Base-by-base conservation (phyloP, 53 echinoderm and acorn worm species). In the Echinarachnius parma region DNA sequence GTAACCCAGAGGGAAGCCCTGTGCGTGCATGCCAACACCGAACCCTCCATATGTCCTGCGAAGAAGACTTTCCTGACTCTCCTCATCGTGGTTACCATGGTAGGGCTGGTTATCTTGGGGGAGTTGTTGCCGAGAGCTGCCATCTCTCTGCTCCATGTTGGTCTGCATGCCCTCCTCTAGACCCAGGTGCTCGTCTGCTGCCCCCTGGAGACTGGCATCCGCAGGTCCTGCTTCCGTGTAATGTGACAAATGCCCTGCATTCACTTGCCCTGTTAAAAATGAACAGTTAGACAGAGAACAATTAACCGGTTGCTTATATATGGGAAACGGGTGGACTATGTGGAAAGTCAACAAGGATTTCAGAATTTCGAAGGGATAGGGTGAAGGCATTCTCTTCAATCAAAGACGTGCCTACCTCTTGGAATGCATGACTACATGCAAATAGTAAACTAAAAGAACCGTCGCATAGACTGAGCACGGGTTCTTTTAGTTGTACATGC, bases 11-110 rank as follows among this genome's bases (percentile, higher is more conserved):
- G 74, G 74, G 26, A 56, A 55, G 27, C 74, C 45, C 45, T 72
- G 74, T 0, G 55, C 28, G 28, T 55, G 74, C 56, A 72, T 57
- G 4, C 52, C 52, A 18, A 50, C 52, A 3, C 74, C 74, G 30
- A 72, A 55, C 29, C 74, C 74, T 2, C 74, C 74, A 16, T 72
- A 72, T 37, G 56, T 72, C 18, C 74, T 36, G n/a, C 74, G 74
- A 4, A 72, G 57, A n/a, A 72, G 28, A 21, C 19, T 72, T 28
- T 72, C 74, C 11, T 50, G 11, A 50, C 52, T 50, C 4, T 50
- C 10, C n/a, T n/a, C n/a, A n/a, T n/a, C n/a, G n/a, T n/a, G n/a
- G 15, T 69, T 53, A 4, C 32, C 69, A 2, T 36, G 55, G 45
- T 72, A 72, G 4, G 57, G 26, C 46, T 72, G 74, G 57, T 15